Evolutionary conservation across 2,888 invertebrate genomes (phyloP).

Genomic region (Orthosia incerta): DNA sequence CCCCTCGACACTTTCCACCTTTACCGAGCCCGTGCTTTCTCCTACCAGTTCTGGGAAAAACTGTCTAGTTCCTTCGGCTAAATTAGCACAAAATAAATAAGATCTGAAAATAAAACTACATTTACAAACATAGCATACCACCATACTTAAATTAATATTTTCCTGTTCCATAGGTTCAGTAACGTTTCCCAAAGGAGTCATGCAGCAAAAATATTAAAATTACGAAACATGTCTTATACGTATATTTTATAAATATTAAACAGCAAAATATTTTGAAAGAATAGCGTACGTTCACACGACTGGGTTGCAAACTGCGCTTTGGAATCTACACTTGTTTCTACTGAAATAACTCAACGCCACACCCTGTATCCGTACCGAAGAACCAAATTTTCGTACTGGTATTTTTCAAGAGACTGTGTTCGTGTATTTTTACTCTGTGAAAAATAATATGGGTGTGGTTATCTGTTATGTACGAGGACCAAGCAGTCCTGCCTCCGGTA

Average conservation of each 20-base stretch:
- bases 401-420: conserved; percentile 32
- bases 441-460: conserved; percentile 83
- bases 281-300: conserved; percentile 45
- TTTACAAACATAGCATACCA: conserved; percentile 2
- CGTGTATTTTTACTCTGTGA: conserved; percentile 67
- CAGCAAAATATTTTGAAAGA: conserved; percentile 54
- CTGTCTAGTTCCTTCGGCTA: not conserved
- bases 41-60: too few relatives aligned
- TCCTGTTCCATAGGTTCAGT: conserved; percentile 6
- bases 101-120: conserved; percentile 12
- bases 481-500: conserved; percentile 83
- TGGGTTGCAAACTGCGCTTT: conserved; percentile 55
- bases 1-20: too few relatives aligned
- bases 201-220: conserved; percentile 44
- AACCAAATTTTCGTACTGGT: conserved; percentile 22
- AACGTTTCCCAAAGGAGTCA: not conserved
- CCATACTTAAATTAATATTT: conserved; percentile 28
- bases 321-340: conserved; percentile 46
- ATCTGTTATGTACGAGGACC: conserved; percentile 78
- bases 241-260: conserved; percentile 55
- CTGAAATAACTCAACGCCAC: conserved; percentile 60
- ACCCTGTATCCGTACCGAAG: conserved; percentile 50
- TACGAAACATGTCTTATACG: conserved; percentile 29
- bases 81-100: not conserved
- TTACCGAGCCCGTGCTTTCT: too few relatives aligned